Evolutionary conservation across 2,113 vertebrate genomes (phyloP), one percentile per base, ranked within the genome.

Genomic region (Oxygymnocypris stewartii): DNA sequence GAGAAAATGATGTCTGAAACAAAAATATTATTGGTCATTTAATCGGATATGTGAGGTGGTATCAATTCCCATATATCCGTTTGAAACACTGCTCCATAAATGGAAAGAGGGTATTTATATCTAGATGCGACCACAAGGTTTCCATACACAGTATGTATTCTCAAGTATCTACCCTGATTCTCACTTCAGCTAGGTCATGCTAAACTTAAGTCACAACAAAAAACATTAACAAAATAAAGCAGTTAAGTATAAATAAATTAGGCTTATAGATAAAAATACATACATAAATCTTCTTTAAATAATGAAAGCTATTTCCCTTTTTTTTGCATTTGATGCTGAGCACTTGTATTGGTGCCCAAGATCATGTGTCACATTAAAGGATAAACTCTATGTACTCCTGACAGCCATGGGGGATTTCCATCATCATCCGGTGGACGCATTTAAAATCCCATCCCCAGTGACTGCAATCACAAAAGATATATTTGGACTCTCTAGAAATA

Each of bases 61-160:
- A 63, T 81, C 82, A 8, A 69, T 84, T 86, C 88, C 88, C 86
- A 89, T 87, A 90, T 84, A 76, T 87, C 82, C 79, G 18, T 90
- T 89, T 90, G 82, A 91, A 92, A 93, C 87, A 89, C 91, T 93
- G 91, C 87, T 92, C 93, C 92, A 91, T 93, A 93, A 94, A 94
- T 92, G 92, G 93, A 91, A 89, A 84, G 90, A 88, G 88, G 87
- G 93, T 95, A 94, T n/a, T 95, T 95, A 94, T 94, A 94, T 94
- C 93, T 92, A 91, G 92, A 92, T 91, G 89, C 88, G 92, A 90
- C 91, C 91, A 88, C 86, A 87, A 59, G 79, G 86, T 89, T 91
- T 83, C 89, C 89, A 90, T 90, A 90, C 88, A 89, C 90, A 93
- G 89, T 89, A 79, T 90, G 91, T 91, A 93, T 91, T 88, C 87